Evolutionary conservation across 2,113 vertebrate genomes (phyloP).

Genomic region (Sphaerodactylus townsendi): DNA sequence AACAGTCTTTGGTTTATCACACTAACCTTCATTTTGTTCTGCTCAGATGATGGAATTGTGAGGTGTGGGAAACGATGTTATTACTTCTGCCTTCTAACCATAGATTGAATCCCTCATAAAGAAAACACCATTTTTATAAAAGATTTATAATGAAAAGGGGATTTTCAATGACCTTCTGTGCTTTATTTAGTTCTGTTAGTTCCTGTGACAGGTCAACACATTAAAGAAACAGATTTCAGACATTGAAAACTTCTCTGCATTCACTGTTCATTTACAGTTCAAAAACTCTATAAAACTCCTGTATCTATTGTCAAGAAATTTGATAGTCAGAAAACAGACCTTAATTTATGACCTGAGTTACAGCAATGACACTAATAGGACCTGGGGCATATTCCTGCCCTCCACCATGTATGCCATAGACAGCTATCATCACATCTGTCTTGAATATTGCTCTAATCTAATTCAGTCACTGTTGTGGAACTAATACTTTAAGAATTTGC

Average conservation of each 20-base stretch:
- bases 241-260: neutral
- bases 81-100: constrained; percentile 8
- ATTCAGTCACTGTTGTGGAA: neutral
- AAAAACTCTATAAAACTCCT: constrained; percentile 12
- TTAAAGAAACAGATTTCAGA: constrained; percentile 18
- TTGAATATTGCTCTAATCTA: constrained; percentile 37
- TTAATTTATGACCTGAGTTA: neutral
- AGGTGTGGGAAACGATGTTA: neutral
- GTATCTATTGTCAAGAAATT: neutral
- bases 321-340: constrained; percentile 6
- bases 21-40: neutral
- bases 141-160: neutral
- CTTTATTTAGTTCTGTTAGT: neutral
- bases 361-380: constrained; percentile 13
- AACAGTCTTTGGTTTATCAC: neutral
- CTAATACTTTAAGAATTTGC: constrained; percentile 29
- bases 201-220: neutral
- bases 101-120: neutral
- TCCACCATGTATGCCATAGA: neutral
- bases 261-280: neutral
- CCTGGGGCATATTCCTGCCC: neutral
- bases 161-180: neutral
- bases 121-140: neutral
- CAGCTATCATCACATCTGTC: constrained; percentile 26
- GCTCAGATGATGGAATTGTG: neutral